Conservation (phyloP, 2,113 vertebrate species). For the Vulpes ferrilata region DNA sequence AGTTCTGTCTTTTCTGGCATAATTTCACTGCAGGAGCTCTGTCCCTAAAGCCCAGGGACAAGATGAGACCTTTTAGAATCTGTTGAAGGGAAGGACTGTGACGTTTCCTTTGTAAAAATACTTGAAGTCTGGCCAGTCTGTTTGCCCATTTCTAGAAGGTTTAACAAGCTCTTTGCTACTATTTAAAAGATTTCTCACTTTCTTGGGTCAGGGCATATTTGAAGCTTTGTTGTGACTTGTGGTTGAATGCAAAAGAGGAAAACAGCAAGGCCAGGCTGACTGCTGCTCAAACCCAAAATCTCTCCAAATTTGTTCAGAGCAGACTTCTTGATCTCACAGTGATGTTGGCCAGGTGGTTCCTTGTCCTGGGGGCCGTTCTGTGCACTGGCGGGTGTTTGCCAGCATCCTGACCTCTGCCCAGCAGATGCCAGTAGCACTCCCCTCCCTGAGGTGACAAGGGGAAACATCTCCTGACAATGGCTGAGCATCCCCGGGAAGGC, state of each 20-base stretch:
- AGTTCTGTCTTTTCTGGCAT: too few species aligned
- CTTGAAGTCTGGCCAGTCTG: fast-evolving
- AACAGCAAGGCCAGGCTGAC: background rate
- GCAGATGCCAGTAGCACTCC: background rate
- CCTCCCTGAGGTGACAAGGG: too few species aligned
- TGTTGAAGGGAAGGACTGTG: fast-evolving
- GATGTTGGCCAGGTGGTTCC: fast-evolving
- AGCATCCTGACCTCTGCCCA: fast-evolving
- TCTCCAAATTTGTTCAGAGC: background rate
- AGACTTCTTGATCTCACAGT: fast-evolving
- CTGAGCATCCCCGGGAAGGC: too few species aligned
- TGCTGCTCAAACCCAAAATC: background rate
- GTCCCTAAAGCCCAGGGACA: fast-evolving
- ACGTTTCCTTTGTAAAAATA: background rate
- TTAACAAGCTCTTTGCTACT: background rate
- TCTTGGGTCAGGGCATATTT: background rate
- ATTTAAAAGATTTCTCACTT: background rate
- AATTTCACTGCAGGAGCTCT: fast-evolving
- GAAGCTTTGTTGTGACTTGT: background rate
- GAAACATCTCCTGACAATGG: fast-evolving
- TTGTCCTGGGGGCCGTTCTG: fast-evolving
- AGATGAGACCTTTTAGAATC: background rate
- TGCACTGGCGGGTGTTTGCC: fast-evolving
- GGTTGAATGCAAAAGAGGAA: background rate
- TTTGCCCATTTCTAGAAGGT: fast-evolving